phyloP scores from a whole-genome alignment of 1,140 invertebrate species.

The Lerema accius region DNA sequence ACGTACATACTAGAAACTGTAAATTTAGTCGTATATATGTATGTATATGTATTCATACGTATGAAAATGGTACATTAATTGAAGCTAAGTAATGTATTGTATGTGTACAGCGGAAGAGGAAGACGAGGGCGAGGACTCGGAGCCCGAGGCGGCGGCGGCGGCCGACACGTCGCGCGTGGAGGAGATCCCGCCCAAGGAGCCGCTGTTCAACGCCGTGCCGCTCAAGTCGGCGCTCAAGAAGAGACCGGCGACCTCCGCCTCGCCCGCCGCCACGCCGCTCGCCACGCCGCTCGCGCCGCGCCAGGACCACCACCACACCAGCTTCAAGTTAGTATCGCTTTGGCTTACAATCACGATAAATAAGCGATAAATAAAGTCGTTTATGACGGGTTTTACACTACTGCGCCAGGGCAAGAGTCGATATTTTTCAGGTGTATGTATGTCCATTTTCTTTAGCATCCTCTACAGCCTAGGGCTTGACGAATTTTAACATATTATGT shows the following conservation, averaged over 20 bases:
- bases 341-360: neutral
- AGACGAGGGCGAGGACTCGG: constrained; percentile 82
- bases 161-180: constrained; percentile 92
- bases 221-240: constrained; percentile 96
- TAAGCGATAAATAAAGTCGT: too few relatives aligned
- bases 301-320: constrained; percentile 85
- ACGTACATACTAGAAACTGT: too few relatives aligned
- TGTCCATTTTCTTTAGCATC: too few relatives aligned
- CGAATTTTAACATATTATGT: too few relatives aligned
- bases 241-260: constrained; percentile 84
- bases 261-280: constrained; percentile 86
- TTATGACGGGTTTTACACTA: too few relatives aligned
- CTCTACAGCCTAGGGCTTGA: too few relatives aligned
- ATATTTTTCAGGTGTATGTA: too few relatives aligned
- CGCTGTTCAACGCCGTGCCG: constrained; percentile 93
- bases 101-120: neutral
- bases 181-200: constrained; percentile 95
- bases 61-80: too few relatives aligned
- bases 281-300: constrained; percentile 91
- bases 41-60: too few relatives aligned
- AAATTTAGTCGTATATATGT: too few relatives aligned
- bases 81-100: too few relatives aligned
- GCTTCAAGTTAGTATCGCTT: constrained; percentile 82
- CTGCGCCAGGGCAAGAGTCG: too few relatives aligned
- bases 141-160: constrained; percentile 82